A percentile compares a stretch with the other conserved stretches of the same genome.
phyloP scores from a whole-genome alignment of 2,797 vertebrate species.

The Epinephelus malabaricus region DNA sequence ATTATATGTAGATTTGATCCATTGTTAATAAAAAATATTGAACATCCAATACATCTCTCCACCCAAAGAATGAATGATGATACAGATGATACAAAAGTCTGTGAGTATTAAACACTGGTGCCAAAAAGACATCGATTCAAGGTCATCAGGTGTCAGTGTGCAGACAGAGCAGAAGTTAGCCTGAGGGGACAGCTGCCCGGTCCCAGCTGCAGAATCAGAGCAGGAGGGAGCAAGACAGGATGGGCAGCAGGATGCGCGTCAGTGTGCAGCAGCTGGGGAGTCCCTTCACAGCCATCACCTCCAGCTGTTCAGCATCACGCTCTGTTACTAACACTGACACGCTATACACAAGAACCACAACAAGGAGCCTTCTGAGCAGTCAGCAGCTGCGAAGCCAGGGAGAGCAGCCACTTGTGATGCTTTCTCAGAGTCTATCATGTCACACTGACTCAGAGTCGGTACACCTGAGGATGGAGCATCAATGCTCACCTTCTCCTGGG shows the following conservation, averaged over 20 bases:
- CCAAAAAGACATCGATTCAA: constrained; percentile 36
- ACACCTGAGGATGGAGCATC: constrained; percentile 42
- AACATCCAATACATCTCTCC: not conserved
- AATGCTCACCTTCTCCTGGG: constrained; percentile 36
- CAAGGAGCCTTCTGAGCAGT: constrained; percentile 28
- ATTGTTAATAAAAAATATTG: not conserved
- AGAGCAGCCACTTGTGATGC: constrained; percentile 12
- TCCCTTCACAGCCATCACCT: constrained; percentile 61
- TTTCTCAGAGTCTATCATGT: constrained; percentile 38
- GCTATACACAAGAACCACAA: constrained; percentile 6
- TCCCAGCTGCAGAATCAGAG: constrained; percentile 56
- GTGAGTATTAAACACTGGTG: constrained; percentile 7
- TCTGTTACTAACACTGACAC: constrained; percentile 35
- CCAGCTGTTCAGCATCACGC: constrained; percentile 68
- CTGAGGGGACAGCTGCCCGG: constrained; percentile 9
- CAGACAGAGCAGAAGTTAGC: constrained; percentile 18
- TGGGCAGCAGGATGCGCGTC: constrained; percentile 50
- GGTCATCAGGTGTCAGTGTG: constrained; percentile 34
- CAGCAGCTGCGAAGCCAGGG: constrained; percentile 24
- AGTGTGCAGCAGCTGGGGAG: constrained; percentile 62
- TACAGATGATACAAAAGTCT: not conserved
- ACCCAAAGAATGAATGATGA: not conserved
- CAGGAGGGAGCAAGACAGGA: constrained; percentile 12
- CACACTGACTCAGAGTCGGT: constrained; percentile 28
- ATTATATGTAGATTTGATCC: not conserved